Conservation (phyloP, 2,113 vertebrate genomes). For the Brachyistius frenatus region DNA sequence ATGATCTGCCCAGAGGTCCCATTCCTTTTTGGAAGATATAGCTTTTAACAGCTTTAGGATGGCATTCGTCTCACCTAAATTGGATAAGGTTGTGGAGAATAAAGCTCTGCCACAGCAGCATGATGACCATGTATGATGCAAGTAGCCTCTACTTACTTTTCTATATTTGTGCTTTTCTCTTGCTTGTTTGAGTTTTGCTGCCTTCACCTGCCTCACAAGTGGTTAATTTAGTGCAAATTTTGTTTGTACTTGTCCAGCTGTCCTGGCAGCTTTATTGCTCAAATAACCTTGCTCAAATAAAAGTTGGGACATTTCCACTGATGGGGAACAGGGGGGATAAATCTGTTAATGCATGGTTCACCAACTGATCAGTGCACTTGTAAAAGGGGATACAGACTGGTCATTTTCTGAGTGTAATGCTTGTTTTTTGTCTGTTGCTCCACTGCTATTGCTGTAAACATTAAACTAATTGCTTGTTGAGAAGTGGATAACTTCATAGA, state of each 20-base stretch:
- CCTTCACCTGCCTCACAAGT: no score
- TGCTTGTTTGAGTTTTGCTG: no score
- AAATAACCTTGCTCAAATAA: background rate
- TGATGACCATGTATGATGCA: no score
- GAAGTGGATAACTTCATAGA: background rate
- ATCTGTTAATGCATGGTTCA: background rate
- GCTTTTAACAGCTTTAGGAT: background rate
- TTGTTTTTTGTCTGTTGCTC: background rate
- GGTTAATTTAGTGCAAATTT: no score
- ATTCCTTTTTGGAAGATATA: background rate
- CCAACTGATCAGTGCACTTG: background rate
- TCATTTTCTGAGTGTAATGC: background rate
- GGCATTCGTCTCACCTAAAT: background rate
- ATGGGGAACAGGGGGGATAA: background rate
- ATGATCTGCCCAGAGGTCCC: background rate
- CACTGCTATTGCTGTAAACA: background rate
- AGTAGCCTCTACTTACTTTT: no score
- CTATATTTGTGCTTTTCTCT: no score
- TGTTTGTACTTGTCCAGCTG: background rate
- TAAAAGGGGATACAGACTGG: background rate
- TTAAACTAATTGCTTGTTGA: background rate
- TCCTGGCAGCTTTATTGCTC: background rate
- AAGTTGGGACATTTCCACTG: background rate
- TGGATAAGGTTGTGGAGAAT: background rate
- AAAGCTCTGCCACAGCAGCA: background rate